Percentiles rank a stretch among this genome's conserved stretches.
phyloP scores from a whole-genome alignment of 2,888 invertebrate genomes.

The Drosophila phalerata region DNA sequence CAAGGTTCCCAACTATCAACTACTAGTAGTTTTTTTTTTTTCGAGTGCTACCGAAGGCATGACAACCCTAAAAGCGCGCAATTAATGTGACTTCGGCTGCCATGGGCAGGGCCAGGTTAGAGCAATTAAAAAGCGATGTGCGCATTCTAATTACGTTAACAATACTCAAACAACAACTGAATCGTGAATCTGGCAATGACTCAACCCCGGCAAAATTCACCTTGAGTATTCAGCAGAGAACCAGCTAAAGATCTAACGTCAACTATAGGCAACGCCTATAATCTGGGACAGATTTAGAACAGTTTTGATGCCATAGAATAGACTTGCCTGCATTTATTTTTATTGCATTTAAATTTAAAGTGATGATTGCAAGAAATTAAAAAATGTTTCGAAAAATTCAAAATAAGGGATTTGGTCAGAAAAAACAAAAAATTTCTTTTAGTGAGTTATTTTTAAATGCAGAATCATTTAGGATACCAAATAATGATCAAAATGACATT shows the following conservation, averaged over 20 bases:
- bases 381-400: no score
- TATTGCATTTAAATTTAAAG: slow-evolving; percentile 46
- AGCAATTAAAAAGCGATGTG: slow-evolving; percentile 58
- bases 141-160: slow-evolving; percentile 78
- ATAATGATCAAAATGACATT: slow-evolving; percentile 1
- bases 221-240: not conserved
- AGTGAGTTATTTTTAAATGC: no score
- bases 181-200: slow-evolving; percentile 42
- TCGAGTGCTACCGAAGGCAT: slow-evolving; percentile 13
- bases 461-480: no score
- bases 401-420: no score
- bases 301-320: no score
- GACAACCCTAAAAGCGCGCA: slow-evolving; percentile 53
- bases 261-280: slow-evolving; percentile 8
- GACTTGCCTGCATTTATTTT: slow-evolving; percentile 37
- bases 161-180: slow-evolving; percentile 43
- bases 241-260: not conserved
- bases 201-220: slow-evolving; percentile 26
- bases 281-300: slow-evolving; percentile 3
- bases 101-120: slow-evolving; percentile 49
- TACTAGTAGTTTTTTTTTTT: slow-evolving; percentile 2
- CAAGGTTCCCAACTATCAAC: slow-evolving; percentile 34
- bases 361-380: slow-evolving; percentile 14
- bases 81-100: slow-evolving; percentile 57
- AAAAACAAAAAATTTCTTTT: no score